Conservation (phyloP, 2,888 invertebrate genomes). For the Epirrita christyi region DNA sequence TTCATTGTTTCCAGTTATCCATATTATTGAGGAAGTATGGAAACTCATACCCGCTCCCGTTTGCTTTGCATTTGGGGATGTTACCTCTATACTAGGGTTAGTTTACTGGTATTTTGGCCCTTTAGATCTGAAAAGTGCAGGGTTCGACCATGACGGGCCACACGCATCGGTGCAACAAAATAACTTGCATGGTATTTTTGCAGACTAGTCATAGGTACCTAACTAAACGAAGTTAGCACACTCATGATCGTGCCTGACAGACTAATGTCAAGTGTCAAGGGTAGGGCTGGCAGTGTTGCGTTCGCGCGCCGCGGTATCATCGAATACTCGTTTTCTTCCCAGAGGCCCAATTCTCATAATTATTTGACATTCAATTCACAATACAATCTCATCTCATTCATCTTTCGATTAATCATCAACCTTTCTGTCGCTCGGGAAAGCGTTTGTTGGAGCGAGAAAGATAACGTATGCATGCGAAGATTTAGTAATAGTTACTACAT, state of each 20-base stretch:
- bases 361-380: too few relatives aligned
- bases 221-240: conserved; percentile 18
- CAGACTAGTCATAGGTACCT: conserved; percentile 24
- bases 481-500: too few relatives aligned
- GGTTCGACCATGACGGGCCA: neutral
- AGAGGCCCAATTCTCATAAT: too few relatives aligned
- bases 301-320: conserved; percentile 21
- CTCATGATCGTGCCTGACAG: conserved; percentile 46
- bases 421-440: too few relatives aligned
- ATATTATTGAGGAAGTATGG: conserved; percentile 24
- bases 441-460: too few relatives aligned
- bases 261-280: conserved; percentile 62
- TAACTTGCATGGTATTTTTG: conserved; percentile 23
- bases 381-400: too few relatives aligned
- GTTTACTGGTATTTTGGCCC: neutral
- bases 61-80: too few relatives aligned
- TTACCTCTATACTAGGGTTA: neutral
- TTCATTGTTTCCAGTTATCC: conserved; percentile 14
- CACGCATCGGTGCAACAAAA: conserved; percentile 6
- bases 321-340: conserved; percentile 17
- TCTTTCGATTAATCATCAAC: too few relatives aligned
- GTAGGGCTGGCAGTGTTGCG: conserved; percentile 47
- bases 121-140: conserved; percentile 1
- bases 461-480: too few relatives aligned
- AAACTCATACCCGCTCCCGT: too few relatives aligned